Conservation (phyloP, 2,888 invertebrate genomes). For the Lottia scabra region DNA sequence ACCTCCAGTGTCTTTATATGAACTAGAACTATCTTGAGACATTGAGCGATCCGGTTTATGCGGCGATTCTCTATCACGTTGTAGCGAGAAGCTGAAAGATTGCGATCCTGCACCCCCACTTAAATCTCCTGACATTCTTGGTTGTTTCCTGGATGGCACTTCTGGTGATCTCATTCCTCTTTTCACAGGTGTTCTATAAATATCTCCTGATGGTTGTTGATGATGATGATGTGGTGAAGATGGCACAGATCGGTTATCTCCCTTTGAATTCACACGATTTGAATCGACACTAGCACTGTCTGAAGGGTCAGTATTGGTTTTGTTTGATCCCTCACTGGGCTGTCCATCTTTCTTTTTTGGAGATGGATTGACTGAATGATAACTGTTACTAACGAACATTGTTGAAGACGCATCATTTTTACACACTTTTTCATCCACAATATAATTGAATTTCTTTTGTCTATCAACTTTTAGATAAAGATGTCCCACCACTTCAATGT, state of each 20-base stretch:
- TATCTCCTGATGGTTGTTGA: background rate
- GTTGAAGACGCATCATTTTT: constrained; percentile 1
- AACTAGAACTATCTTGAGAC: constrained; percentile 7
- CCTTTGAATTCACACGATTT: too few species aligned
- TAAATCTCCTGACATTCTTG: background rate
- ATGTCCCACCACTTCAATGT: background rate
- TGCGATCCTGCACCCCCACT: background rate
- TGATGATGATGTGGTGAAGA: too few species aligned
- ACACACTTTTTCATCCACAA: constrained; percentile 3
- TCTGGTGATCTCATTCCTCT: background rate
- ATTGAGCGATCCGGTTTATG: background rate
- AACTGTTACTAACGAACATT: constrained; percentile 3
- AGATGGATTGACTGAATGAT: background rate
- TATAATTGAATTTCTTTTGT: background rate
- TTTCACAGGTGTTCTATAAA: background rate
- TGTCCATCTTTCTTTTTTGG: background rate
- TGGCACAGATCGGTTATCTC: too few species aligned
- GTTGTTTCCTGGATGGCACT: background rate
- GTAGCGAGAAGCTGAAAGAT: background rate
- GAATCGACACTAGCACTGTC: too few species aligned
- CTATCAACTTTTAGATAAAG: background rate
- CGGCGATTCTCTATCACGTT: background rate
- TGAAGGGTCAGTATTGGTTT: background rate
- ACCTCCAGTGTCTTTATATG: background rate
- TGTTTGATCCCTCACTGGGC: background rate